Base-by-base conservation (phyloP, 2,113 vertebrate species). In the Elanoides forficatus region DNA sequence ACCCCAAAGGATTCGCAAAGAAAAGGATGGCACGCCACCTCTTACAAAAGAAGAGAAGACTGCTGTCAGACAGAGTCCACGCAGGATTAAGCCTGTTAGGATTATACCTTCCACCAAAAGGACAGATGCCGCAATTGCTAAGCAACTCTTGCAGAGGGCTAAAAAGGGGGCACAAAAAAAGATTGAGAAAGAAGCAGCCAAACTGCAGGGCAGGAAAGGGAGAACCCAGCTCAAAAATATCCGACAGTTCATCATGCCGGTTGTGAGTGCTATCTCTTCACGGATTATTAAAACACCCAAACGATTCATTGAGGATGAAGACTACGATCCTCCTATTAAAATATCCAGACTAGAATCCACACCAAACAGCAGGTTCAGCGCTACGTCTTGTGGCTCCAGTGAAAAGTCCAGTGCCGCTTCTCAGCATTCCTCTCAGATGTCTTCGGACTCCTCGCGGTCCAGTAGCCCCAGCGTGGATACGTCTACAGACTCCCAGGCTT, bases 211-310 rank as follows among this genome's bases (percentile, higher is more conserved):
- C 38, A 97, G 98, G 65, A 98, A 99, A 88, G 99, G 98, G 80
- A 98, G 99, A 95, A 99, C 99, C 6, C 99, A 99, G 86, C 98
- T 99, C n/a, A 99, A 99, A 93, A 99, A 99, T 50, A 99, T 99
- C 82, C 98, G 99, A 4, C 99, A 99, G 98, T 99, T 99, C 96
- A 99, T 99, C 85, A 99, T 99, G 99, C 99, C 99, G 0, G 99
- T 99, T 19, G 99, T 99, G 88, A 99, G 99, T 27, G 99, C 99
- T 2, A 99, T 99, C 95, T 99, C 99, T 22, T 99, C 99, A 3
- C 98, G 99, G 53, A 99, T 99, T 95, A 99, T 99, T 75, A 99
- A 99, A 96, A 99, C 99, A 10, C 99, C 99, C 22, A 99, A 99
- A 93, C 98, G 99, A 40, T 99, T 99, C 96, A 99, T 99, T 40